Conservation (phyloP, 2,888 invertebrate genomes). For the Tubulanus polymorphus region DNA sequence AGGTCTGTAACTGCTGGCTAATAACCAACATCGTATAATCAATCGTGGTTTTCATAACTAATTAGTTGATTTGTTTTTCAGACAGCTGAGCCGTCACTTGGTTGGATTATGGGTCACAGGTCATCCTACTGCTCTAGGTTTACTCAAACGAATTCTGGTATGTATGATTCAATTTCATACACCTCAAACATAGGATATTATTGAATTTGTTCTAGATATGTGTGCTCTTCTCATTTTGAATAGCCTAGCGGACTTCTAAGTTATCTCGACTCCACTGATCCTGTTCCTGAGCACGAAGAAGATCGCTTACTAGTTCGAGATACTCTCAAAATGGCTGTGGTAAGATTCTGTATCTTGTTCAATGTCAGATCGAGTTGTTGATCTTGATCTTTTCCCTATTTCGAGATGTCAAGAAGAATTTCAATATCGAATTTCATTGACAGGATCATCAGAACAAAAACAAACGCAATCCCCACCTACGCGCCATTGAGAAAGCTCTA, state of each 20-base stretch:
- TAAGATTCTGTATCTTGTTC: no score
- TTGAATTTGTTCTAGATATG: slow-evolving; percentile 2
- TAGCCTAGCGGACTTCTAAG: slow-evolving; percentile 88
- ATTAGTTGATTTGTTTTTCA: slow-evolving; percentile 21
- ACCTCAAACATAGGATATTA: no score
- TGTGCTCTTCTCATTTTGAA: slow-evolving; percentile 20
- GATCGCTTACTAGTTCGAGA: slow-evolving; percentile 66
- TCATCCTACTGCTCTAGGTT: slow-evolving; percentile 82
- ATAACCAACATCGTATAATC: no score
- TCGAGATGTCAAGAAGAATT: not conserved
- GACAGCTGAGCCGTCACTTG: slow-evolving; percentile 86
- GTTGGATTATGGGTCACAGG: slow-evolving; percentile 95
- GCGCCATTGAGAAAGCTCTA: slow-evolving; percentile 51
- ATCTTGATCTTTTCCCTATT: no score
- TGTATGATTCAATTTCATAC: no score
- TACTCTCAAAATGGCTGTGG: slow-evolving; percentile 88
- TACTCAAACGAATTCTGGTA: slow-evolving; percentile 84
- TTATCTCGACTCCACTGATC: slow-evolving; percentile 82
- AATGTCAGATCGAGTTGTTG: no score
- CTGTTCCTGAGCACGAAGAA: slow-evolving; percentile 66
- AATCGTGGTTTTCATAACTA: no score
- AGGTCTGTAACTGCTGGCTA: no score
- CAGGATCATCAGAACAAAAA: slow-evolving; percentile 48
- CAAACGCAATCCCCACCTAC: slow-evolving; percentile 44
- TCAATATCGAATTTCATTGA: no score